phyloP scores from a whole-genome alignment of 1,140 invertebrate genomes.

The Andrena cerasifolii region DNA sequence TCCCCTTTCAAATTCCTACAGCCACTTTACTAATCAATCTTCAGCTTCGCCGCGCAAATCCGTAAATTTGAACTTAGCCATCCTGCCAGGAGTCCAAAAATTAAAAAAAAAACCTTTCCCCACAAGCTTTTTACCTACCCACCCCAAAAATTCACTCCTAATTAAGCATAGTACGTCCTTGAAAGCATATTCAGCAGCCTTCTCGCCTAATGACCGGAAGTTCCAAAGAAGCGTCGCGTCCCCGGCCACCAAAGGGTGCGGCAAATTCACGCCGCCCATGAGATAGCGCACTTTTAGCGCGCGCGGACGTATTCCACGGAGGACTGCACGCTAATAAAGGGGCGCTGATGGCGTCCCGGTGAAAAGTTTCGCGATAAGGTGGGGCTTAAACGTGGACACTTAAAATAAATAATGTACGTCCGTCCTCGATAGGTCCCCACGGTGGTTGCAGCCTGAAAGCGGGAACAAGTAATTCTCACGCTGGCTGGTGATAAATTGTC shows the following conservation, averaged over 20 bases:
- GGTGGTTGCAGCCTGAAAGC: not conserved
- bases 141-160: no score
- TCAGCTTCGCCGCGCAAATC: no score
- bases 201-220: not conserved
- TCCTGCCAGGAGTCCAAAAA: no score
- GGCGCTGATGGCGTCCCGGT: not conserved
- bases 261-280: not conserved
- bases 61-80: no score
- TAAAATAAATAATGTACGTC: constrained; percentile 20
- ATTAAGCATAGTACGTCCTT: no score
- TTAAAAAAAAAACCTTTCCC: no score
- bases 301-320: not conserved
- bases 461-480: not conserved
- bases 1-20: no score
- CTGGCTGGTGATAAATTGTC: constrained; percentile 16
- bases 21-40: no score
- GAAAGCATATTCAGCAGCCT: not conserved
- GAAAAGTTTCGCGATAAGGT: constrained; percentile 4
- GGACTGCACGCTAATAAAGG: not conserved
- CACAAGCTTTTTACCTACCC: no score
- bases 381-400: not conserved
- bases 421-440: not conserved
- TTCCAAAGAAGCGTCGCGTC: not conserved
- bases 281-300: not conserved
- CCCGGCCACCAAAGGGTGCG: not conserved